phyloP scores from a whole-genome alignment of 2,113 vertebrate species.

The Plectropomus leopardus region DNA sequence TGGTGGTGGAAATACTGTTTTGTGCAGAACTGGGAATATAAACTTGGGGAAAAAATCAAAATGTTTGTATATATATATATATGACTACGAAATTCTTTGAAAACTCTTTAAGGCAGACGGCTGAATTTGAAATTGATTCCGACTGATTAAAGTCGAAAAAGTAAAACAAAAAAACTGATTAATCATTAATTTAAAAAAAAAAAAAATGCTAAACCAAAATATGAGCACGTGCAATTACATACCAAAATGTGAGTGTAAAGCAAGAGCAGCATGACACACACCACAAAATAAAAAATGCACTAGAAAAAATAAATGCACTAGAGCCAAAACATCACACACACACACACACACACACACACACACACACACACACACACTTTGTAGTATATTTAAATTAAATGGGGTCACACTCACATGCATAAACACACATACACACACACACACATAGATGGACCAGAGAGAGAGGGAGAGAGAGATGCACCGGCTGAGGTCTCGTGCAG shows the following conservation, averaged over 20 bases:
- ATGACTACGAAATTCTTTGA: background rate
- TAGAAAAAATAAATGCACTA: too few relatives aligned
- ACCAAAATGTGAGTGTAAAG: slow-evolving; percentile 1
- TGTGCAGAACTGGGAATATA: background rate
- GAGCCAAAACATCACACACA: background rate
- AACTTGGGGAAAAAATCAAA: background rate
- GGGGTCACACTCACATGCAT: slow-evolving; percentile 35
- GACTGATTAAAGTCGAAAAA: background rate
- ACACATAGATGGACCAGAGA: background rate
- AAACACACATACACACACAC: background rate
- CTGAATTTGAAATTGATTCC: background rate
- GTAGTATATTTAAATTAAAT: slow-evolving; percentile 54
- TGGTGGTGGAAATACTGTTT: background rate
- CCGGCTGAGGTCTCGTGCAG: slow-evolving; percentile 70
- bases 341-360: slow-evolving; percentile 1
- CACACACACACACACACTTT: slow-evolving; percentile 22
- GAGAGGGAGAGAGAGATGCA: slow-evolving; percentile 43
- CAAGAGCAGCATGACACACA: background rate
- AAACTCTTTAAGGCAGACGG: background rate
- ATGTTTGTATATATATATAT: background rate
- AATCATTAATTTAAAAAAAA: background rate
- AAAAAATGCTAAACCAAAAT: background rate
- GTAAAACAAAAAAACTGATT: background rate
- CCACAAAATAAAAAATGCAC: too few relatives aligned
- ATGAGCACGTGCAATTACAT: slow-evolving; percentile 11